phyloP scores from a whole-genome alignment of 2,888 invertebrate species.

The Tridacna crocea region DNA sequence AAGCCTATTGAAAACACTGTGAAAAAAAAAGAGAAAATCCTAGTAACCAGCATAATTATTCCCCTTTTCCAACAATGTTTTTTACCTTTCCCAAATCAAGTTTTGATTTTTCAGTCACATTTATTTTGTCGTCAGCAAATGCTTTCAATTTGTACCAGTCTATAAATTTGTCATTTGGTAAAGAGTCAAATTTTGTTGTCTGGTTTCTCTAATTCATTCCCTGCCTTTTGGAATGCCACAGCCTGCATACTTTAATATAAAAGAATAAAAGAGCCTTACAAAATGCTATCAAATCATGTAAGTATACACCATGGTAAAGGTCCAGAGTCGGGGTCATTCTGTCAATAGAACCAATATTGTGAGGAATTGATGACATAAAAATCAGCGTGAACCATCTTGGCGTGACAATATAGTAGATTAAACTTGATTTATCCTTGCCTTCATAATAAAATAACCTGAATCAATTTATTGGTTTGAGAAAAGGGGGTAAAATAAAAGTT shows the following conservation, averaged over 20 bases:
- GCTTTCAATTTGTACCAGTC: neutral
- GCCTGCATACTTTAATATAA: neutral
- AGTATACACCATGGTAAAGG: conserved; percentile 3
- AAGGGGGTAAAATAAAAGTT: too few relatives aligned
- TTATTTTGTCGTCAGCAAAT: neutral
- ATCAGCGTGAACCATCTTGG: conserved; percentile 16
- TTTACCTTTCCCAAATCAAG: too few relatives aligned
- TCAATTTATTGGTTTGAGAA: too few relatives aligned
- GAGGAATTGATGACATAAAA: conserved; percentile 15
- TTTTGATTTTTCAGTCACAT: too few relatives aligned
- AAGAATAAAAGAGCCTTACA: neutral
- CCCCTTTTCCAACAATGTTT: too few relatives aligned
- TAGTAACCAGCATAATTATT: too few relatives aligned
- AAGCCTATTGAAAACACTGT: too few relatives aligned
- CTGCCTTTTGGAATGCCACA: neutral
- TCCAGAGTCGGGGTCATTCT: conserved; percentile 11
- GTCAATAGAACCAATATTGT: conserved; percentile 8
- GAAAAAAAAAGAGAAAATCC: too few relatives aligned
- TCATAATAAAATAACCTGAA: too few relatives aligned
- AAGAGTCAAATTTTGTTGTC: neutral
- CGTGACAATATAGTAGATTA: neutral
- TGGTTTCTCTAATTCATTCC: neutral
- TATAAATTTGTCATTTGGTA: neutral
- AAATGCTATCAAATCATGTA: neutral
- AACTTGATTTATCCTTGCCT: neutral